Percentiles rank a stretch among this genome's conserved stretches.
Conservation (phyloP, 2,113 vertebrate genomes). For the Mormyrus iriodes region DNA sequence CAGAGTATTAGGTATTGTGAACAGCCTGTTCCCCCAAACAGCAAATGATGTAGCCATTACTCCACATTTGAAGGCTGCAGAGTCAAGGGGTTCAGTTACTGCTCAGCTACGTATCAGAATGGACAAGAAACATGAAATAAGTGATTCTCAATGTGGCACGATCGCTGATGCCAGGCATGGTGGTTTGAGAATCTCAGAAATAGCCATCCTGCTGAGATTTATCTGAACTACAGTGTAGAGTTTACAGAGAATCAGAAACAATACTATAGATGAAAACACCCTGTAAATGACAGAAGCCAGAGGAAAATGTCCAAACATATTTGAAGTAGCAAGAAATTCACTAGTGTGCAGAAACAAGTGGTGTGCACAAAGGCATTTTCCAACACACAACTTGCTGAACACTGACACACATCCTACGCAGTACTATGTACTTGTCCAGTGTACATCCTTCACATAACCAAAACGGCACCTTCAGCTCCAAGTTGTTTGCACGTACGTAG, state of each 20-base stretch:
- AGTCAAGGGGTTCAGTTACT: background rate
- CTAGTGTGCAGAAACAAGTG: background rate
- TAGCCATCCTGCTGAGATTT: background rate
- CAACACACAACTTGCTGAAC: background rate
- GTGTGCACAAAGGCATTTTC: background rate
- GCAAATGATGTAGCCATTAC: background rate
- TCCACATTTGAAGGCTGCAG: background rate
- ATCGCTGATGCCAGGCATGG: background rate
- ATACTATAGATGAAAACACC: background rate
- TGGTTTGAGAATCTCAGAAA: background rate
- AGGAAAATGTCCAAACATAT: background rate
- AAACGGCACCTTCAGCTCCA: constrained; percentile 53
- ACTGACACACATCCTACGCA: background rate
- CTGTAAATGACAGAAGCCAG: background rate
- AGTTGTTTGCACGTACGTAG: constrained; percentile 41
- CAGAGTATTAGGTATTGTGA: background rate
- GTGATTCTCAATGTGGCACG: background rate
- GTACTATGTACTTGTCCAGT: background rate
- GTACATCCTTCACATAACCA: background rate
- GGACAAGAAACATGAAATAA: background rate
- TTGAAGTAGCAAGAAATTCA: background rate
- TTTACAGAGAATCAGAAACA: no score
- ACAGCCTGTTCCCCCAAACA: background rate
- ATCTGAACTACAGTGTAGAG: background rate
- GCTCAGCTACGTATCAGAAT: background rate